These are phyloP conservation scores for Mallotus villosus DNA, from an alignment of 2,797 vertebrate species.

Conservation along the genomic window DNA sequence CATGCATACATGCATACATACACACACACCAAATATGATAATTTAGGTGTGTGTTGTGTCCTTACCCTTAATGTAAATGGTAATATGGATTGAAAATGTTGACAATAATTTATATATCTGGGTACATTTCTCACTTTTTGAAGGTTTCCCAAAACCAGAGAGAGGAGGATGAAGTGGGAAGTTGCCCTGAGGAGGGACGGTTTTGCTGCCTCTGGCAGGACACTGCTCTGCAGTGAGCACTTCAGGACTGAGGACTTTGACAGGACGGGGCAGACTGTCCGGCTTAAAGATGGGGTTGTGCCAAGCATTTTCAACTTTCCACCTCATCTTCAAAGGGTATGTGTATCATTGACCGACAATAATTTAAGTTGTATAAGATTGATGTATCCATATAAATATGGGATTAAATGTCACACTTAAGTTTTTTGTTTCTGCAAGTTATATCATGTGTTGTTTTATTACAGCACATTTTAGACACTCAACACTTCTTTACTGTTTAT, in stretches of 20 bases:
- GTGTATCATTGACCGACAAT: neutral
- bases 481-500: too few species aligned
- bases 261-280: conserved; percentile 15
- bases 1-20: neutral
- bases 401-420: too few species aligned
- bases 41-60: neutral
- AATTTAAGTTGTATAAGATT: too few species aligned
- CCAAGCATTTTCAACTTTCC: conserved; percentile 3
- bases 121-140: conserved; percentile 18
- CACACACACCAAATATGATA: neutral
- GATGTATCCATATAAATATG: too few species aligned
- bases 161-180: conserved; percentile 24
- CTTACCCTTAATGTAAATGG: neutral
- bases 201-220: conserved; percentile 10
- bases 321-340: conserved; percentile 6
- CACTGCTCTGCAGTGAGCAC: conserved; percentile 29
- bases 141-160: conserved; percentile 27
- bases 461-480: too few species aligned
- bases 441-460: too few species aligned
- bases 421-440: too few species aligned
- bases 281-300: conserved; percentile 2
- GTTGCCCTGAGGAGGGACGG: conserved; percentile 15
- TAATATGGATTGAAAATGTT: neutral
- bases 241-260: conserved; percentile 10
- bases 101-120: conserved; percentile 5